A percentile compares a stretch with the other conserved stretches of the same genome.
phyloP scores from a whole-genome alignment of 2,113 vertebrate genomes.

The Myrmophylax atrothorax region DNA sequence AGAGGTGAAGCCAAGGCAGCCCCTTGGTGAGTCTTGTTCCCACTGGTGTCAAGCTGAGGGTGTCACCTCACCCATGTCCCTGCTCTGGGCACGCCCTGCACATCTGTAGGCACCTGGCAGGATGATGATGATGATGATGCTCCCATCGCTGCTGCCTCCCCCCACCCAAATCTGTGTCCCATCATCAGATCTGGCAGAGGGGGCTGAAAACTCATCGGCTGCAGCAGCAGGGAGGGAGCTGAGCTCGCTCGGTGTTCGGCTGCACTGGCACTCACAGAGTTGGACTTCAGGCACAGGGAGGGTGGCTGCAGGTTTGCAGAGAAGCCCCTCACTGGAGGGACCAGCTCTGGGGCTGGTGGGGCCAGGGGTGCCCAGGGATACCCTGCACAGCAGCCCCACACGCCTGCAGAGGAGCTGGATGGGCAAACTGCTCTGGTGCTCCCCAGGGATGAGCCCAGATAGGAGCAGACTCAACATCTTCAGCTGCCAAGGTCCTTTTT shows the following conservation, averaged over 20 bases:
- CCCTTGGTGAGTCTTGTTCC: not conserved
- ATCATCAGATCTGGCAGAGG: not conserved
- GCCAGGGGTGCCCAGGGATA: not conserved
- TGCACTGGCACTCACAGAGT: not conserved
- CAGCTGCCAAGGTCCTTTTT: not conserved
- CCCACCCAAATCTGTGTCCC: not conserved
- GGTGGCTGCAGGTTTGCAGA: not conserved
- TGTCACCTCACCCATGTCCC: not conserved
- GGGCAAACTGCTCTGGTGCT: fast-evolving
- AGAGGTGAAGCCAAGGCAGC: not conserved
- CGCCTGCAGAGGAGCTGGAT: fast-evolving
- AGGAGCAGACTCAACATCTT: not conserved
- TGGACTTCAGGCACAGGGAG: not conserved
- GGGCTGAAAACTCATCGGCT: not conserved
- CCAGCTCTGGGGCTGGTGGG: fast-evolving
- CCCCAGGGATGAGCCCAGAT: no score
- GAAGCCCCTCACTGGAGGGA: not conserved
- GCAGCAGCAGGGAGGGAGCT: not conserved
- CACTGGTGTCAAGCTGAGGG: fast-evolving
- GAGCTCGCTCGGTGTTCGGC: not conserved
- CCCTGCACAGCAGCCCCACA: fast-evolving
- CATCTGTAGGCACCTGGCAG: fast-evolving
- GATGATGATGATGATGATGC: not conserved
- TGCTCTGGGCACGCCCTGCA: fast-evolving
- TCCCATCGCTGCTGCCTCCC: not conserved